Conservation (phyloP, 2,888 invertebrate genomes). For the Meteorus colon region DNA sequence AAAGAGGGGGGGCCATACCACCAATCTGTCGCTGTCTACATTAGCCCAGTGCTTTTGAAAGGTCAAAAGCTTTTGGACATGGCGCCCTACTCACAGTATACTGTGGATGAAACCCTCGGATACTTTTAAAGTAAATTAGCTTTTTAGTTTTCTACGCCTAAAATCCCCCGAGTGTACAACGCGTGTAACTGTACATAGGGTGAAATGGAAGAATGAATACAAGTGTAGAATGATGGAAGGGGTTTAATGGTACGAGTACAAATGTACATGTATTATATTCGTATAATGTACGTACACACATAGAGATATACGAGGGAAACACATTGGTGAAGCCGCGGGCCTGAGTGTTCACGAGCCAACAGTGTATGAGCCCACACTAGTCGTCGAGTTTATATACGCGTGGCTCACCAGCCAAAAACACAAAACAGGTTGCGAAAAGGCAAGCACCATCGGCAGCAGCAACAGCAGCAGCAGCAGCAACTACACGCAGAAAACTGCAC, state of each 20-base stretch:
- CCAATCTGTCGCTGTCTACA: conserved; percentile 73
- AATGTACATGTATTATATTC: background rate
- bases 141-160: conserved; percentile 72
- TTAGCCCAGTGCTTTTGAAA: conserved; percentile 70
- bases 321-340: conserved; percentile 30
- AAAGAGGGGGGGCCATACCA: conserved; percentile 51
- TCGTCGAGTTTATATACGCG: conserved; percentile 11
- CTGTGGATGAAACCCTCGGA: conserved; percentile 59
- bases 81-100: conserved; percentile 44
- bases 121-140: conserved; percentile 74
- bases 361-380: background rate
- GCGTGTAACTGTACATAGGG: conserved; percentile 41
- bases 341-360: conserved; percentile 33
- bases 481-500: background rate
- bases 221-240: background rate
- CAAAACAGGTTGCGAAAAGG: conserved; percentile 37
- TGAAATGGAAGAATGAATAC: conserved; percentile 50
- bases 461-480: background rate
- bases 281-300: background rate
- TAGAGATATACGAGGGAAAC: background rate
- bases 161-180: conserved; percentile 56
- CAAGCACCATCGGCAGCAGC: background rate
- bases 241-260: background rate
- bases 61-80: conserved; percentile 61
- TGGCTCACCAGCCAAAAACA: conserved; percentile 44